Percentiles rank a stretch among this genome's conserved stretches.
Conservation (phyloP, 2,113 vertebrate genomes). For the Halichoerus grypus region DNA sequence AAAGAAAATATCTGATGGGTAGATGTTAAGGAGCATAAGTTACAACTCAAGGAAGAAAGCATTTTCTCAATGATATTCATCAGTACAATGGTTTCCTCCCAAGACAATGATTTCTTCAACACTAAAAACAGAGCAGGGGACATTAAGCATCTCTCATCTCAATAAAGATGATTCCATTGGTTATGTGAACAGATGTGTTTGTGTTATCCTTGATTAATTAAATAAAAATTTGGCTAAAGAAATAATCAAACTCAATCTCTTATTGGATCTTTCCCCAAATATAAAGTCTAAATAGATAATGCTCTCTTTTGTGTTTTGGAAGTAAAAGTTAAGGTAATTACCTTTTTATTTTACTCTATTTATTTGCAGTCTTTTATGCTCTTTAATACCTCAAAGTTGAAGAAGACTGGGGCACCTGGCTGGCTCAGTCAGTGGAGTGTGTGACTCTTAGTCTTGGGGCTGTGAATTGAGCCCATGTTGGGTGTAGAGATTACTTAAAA, state of each 20-base stretch:
- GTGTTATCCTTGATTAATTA: not conserved
- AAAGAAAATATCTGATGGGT: not conserved
- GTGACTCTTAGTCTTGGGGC: not conserved
- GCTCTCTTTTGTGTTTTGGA: not conserved
- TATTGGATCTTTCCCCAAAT: not conserved
- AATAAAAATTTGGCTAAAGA: not conserved
- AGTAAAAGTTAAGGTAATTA: not conserved
- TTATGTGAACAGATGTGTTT: not conserved
- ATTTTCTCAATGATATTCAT: not conserved
- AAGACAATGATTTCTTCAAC: not conserved
- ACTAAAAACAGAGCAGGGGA: not conserved
- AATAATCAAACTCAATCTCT: not conserved
- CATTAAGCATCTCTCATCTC: not conserved
- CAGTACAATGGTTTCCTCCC: not conserved
- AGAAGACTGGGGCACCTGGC: not conserved
- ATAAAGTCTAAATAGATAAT: not conserved
- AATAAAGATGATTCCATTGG: not conserved
- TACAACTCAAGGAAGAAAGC: not conserved
- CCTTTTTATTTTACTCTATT: not conserved
- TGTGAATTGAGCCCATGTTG: not conserved
- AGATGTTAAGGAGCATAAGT: not conserved
- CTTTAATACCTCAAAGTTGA: not conserved
- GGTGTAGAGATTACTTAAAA: not conserved
- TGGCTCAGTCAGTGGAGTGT: not conserved
- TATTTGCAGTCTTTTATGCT: constrained; percentile 68